These are phyloP conservation scores for Rhodinocichla rosea DNA, from an alignment of 2,113 vertebrate genomes.

Conservation along the genomic window DNA sequence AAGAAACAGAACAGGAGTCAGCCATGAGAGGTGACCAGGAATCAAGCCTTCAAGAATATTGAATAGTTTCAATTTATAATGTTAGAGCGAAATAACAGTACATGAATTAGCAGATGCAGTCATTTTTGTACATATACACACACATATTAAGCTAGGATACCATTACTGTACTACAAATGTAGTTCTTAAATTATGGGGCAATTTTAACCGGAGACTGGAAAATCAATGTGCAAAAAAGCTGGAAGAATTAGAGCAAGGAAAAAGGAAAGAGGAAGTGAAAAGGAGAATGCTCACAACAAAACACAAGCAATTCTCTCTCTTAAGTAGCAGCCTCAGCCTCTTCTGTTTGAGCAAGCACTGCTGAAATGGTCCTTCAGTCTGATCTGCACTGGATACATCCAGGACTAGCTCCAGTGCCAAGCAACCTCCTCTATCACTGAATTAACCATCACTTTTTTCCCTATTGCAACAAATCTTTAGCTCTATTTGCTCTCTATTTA, in stretches of 20 bases:
- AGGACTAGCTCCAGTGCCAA: background rate
- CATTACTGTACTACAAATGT: background rate
- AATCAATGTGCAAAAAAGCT: background rate
- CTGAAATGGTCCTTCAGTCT: background rate
- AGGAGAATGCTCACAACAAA: background rate
- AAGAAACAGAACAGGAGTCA: slow-evolving; percentile 11
- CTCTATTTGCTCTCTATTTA: background rate
- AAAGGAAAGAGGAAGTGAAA: background rate
- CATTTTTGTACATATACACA: background rate
- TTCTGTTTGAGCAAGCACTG: background rate
- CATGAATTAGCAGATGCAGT: background rate
- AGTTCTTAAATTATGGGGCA: background rate
- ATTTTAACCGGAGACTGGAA: background rate
- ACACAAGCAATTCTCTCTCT: background rate
- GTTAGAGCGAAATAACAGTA: background rate
- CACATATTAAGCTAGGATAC: background rate
- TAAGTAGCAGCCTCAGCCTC: background rate
- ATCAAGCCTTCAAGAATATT: background rate
- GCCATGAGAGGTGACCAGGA: background rate
- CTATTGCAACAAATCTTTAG: background rate
- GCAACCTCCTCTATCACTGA: background rate
- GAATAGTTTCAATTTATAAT: background rate
- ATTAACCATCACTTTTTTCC: background rate
- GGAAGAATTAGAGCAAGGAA: background rate
- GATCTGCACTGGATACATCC: background rate